phyloP scores from a whole-genome alignment of 2,888 invertebrate genomes.

The Phlogophora meticulosa region DNA sequence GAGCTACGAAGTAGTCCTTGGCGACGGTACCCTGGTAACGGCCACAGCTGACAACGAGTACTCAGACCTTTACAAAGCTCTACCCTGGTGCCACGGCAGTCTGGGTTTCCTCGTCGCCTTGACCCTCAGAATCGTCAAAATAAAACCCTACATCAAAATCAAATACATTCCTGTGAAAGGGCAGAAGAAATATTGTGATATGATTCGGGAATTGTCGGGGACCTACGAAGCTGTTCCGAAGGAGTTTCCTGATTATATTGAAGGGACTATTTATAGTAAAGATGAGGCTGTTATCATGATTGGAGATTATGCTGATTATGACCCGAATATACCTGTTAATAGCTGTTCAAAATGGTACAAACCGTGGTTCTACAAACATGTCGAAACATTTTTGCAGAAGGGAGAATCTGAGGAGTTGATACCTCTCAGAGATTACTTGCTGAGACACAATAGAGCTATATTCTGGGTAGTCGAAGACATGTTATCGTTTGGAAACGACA shows the following conservation, averaged over 20 bases:
- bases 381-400: slow-evolving; percentile 90
- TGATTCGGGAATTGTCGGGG: slow-evolving; percentile 92
- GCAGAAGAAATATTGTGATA: slow-evolving; percentile 92
- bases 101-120: slow-evolving; percentile 92
- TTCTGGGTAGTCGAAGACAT: slow-evolving; percentile 94
- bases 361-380: slow-evolving; percentile 94
- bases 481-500: slow-evolving; percentile 93
- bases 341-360: slow-evolving; percentile 92
- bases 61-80: slow-evolving; percentile 90
- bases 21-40: slow-evolving; percentile 91
- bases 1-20: slow-evolving; percentile 92
- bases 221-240: slow-evolving; percentile 85
- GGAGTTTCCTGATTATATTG: slow-evolving; percentile 91
- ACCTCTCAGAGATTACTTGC: slow-evolving; percentile 92
- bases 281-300: slow-evolving; percentile 93
- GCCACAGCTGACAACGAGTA: slow-evolving; percentile 91
- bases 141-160: slow-evolving; percentile 93
- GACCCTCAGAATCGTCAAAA: slow-evolving; percentile 91
- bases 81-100: slow-evolving; percentile 93
- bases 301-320: slow-evolving; percentile 92
- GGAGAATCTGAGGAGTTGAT: slow-evolving; percentile 91
- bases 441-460: slow-evolving; percentile 93
- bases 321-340: slow-evolving; percentile 89
- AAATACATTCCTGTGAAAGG: slow-evolving; percentile 92
- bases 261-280: slow-evolving; percentile 92